Base-by-base conservation (phyloP, 2,113 vertebrate genomes). In the Microcebus ravelobensis region DNA sequence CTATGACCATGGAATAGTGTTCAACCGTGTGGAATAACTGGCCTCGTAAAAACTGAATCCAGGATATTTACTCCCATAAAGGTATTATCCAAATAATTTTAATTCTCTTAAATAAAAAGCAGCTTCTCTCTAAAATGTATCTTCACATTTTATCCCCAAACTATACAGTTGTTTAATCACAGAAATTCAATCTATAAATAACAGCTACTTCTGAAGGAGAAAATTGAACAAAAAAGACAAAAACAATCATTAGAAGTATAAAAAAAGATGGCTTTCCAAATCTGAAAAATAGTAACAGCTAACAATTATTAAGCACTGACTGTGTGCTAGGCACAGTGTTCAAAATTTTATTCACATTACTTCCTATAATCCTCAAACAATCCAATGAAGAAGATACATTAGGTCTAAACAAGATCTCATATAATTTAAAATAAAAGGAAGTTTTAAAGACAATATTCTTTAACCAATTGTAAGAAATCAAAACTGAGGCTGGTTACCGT, bases 71-170 rank as follows among this genome's bases (percentile, higher is more conserved):
- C 17, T 65, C 93, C 74, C 45, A 70, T 87, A 86, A 90, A 39
- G 31, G 52, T 73, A 82, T 61, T 85, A 70, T 34, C 61, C n/a
- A 80, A 65, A 84, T 82, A 90, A 92, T 74, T 21, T 76, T 6
- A 96, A 92, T 84, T 55, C 21, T 80, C 39, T 71, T 93, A 92
- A 77, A 61, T 85, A 65, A 73, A 95, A 93, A 90, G 68, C 23
- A 93, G 79, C 50, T 29, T 74, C 50, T 63, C 57, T 59, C 29
- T 89, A 90, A 91, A 93, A 79, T 82, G 13, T 42, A 2, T 45
- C 45, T 85, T 77, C 29, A 76, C 48, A 91, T 85, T 94, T 94
- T 81, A 94, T 89, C 25, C 45, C 31, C 36, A 82, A 80, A 89
- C 52, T 91, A 4, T 70, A 87, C 6, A 57, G 14, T 34, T 8